Percentiles rank a stretch among this genome's conserved stretches.
Conservation (phyloP, 2,113 vertebrate genomes). For the Paraplagusia blochii region DNA sequence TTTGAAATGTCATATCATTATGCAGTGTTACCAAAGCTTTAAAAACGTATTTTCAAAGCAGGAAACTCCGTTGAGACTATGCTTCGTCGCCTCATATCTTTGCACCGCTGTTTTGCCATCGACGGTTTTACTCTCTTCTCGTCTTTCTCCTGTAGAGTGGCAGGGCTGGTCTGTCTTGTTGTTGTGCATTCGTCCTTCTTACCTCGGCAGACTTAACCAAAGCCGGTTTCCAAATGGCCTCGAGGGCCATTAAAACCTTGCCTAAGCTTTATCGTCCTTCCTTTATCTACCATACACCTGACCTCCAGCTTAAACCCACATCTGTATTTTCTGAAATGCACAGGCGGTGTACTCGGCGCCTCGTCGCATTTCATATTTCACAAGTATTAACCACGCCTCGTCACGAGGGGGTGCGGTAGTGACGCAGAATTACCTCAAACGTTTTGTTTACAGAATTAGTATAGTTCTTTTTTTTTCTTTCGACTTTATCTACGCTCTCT, state of each 20-base stretch:
- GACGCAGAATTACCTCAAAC: constrained; percentile 70
- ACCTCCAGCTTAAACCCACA: constrained; percentile 27
- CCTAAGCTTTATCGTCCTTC: constrained; percentile 63
- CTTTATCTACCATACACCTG: constrained; percentile 47
- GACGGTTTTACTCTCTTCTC: constrained; percentile 3
- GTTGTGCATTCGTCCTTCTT: constrained; percentile 40
- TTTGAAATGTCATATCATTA: constrained; percentile 54
- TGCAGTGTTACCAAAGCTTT: constrained; percentile 77
- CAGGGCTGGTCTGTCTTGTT: constrained; percentile 55
- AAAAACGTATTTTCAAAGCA: constrained; percentile 52
- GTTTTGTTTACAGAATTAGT: constrained; percentile 63
- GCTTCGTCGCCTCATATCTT: constrained; percentile 35
- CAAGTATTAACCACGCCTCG: constrained; percentile 58
- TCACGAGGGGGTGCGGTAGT: constrained; percentile 21
- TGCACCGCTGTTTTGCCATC: constrained; percentile 7
- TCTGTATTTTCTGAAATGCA: constrained; percentile 31
- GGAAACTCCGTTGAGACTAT: constrained; percentile 37
- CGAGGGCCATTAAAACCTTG: constrained; percentile 45
- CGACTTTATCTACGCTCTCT: constrained; percentile 24
- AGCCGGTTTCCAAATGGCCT: constrained; percentile 67
- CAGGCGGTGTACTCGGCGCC: constrained; percentile 14
- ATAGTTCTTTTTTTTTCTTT: constrained; percentile 40
- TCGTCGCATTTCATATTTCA: constrained; percentile 35
- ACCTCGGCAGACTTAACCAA: constrained; percentile 70
- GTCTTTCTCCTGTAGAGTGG: constrained; percentile 32